These are phyloP conservation scores for Tadarida brasiliensis DNA, from an alignment of 2,797 vertebrate genomes.

Conservation along the genomic window DNA sequence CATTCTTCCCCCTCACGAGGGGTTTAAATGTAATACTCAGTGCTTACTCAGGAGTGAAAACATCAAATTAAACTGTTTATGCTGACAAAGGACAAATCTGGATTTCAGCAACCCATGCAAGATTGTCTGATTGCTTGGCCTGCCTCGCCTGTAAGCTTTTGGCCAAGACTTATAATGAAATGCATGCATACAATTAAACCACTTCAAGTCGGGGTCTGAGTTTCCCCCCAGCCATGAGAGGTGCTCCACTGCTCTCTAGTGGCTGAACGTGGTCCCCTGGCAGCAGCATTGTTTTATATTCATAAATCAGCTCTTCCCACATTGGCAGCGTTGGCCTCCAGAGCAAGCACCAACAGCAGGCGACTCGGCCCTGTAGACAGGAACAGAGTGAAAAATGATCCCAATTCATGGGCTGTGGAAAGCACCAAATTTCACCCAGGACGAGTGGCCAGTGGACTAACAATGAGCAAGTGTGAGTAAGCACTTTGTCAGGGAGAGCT, in stretches of 20 bases:
- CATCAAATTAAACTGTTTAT: constrained; percentile 98
- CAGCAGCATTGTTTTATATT: constrained; percentile 85
- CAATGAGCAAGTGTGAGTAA: constrained; percentile 94
- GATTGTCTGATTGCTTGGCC: constrained; percentile 95
- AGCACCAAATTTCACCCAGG: constrained; percentile 87
- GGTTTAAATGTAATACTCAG: constrained; percentile 90
- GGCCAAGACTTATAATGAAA: constrained; percentile 94
- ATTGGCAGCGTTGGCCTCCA: constrained; percentile 84
- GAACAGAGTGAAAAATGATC: constrained; percentile 89
- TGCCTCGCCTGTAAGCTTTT: constrained; percentile 90
- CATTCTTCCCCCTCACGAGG: constrained; percentile 90
- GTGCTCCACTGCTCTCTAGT: constrained; percentile 86
- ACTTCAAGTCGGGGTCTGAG: constrained; percentile 85
- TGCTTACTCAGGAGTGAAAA: constrained; percentile 99
- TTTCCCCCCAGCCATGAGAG: constrained; percentile 72
- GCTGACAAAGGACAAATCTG: constrained; percentile 98
- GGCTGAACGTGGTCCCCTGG: constrained; percentile 84
- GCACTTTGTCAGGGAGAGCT: constrained; percentile 92
- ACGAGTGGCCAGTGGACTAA: constrained; percentile 92
- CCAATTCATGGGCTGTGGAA: constrained; percentile 82
- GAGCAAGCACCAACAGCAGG: constrained; percentile 83
- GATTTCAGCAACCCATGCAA: constrained; percentile 96
- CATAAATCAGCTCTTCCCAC: constrained; percentile 89
- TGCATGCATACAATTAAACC: constrained; percentile 94
- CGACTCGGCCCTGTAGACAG: constrained; percentile 85